Conservation (phyloP, 1,140 invertebrate species). For the Grapholita molesta region DNA sequence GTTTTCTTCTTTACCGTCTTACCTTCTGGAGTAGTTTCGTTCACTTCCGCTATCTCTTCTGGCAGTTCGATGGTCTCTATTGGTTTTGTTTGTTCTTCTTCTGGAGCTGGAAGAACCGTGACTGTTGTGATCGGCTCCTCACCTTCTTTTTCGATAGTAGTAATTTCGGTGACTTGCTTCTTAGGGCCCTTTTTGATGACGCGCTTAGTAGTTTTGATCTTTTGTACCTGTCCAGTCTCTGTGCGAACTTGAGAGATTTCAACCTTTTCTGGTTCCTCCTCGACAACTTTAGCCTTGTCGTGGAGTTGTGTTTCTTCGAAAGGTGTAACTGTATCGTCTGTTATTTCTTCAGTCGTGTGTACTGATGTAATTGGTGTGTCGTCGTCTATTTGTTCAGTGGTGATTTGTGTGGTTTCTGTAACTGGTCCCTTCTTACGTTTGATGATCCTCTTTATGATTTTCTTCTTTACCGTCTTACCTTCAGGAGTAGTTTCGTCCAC, state of each 20-base stretch:
- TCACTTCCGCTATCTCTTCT: too few species aligned
- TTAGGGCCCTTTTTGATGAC: constrained; percentile 27
- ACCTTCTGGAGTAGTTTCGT: too few species aligned
- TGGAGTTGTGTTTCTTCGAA: neutral
- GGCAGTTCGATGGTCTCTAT: too few species aligned
- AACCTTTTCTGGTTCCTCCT: constrained; percentile 62
- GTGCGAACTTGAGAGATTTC: constrained; percentile 24
- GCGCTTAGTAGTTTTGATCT: constrained; percentile 22
- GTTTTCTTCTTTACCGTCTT: too few species aligned
- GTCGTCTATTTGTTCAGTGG: constrained; percentile 41
- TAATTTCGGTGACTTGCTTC: constrained; percentile 34
- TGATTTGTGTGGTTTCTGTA: constrained; percentile 44
- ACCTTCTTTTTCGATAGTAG: constrained; percentile 9
- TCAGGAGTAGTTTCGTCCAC: constrained; percentile 29
- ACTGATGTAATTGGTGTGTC: constrained; percentile 27
- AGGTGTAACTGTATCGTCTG: constrained; percentile 26
- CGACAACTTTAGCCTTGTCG: constrained; percentile 31
- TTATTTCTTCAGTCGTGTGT: constrained; percentile 35
- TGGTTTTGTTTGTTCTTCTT: neutral
- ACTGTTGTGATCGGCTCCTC: constrained; percentile 18
- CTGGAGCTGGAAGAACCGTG: neutral
- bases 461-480: constrained; percentile 51
- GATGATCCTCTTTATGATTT: constrained; percentile 50
- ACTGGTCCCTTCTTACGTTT: constrained; percentile 41
- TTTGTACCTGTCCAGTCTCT: constrained; percentile 26